Base-by-base conservation (phyloP, 2,797 vertebrate genomes). In the Lateolabrax maculatus region DNA sequence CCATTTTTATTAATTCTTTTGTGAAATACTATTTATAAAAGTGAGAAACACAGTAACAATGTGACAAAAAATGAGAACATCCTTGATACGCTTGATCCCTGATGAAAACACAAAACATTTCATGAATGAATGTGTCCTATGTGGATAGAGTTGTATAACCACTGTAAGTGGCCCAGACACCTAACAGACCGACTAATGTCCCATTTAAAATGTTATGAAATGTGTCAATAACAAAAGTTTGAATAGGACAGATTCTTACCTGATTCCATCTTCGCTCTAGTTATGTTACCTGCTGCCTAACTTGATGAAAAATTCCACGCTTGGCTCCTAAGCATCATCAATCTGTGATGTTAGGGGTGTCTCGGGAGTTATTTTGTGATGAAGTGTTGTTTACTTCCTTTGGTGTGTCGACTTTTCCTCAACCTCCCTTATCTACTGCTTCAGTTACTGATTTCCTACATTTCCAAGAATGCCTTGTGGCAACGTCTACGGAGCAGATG, bases 391-490 rank as follows among this genome's bases (percentile, higher is more conserved):
- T 87, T 81, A 66, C 60, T 73, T 65, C 55, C 44, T 52, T 67
- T 21, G 49, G 55, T 19, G 67, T 64, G 37, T 76, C 11, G 29
- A 61, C 66, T 65, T 56, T 43, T 65, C 58, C 56, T 65, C 31
- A 48, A 34, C 58, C 11, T 66, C 41, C 58, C 70, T 61, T 19
- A 61, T 81, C 58, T 31, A 53, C 43, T 5, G 48, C 57, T 73
- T 72, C 74, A 41, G 19, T 51, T 41, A 69, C 57, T 23, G 57
- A 55, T 81, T 87, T 60, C 57, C 56, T 57, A 56, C 80, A 75
- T 77, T 85, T 90, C 77, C 66, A 71, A 43, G 57, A 85, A 90
- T 78, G 83, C 74, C 84, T 82, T 10, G n/a, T 82, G 85, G 84
- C 80, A 63, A 70, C 74, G 78, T 79, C 37, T 66, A 78, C 43